Percentiles rank a stretch among this genome's conserved stretches.
These are phyloP conservation scores for Falco cherrug DNA, from an alignment of 2,797 vertebrate genomes.

Conservation along the genomic window DNA sequence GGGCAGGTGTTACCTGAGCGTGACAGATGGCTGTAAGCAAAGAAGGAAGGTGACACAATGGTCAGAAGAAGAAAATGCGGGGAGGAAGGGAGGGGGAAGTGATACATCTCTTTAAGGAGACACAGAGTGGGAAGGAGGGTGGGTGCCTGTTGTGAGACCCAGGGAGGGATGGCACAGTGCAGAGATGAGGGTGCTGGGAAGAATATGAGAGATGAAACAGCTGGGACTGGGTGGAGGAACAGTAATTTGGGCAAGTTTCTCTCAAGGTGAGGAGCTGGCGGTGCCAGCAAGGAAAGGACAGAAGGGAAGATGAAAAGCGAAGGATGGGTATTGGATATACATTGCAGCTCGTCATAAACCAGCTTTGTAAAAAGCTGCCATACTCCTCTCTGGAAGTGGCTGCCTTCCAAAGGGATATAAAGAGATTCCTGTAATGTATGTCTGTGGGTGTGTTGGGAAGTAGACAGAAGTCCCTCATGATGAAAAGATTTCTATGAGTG, in stretches of 20 bases:
- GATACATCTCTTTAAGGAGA: background rate
- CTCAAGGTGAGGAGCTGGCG: background rate
- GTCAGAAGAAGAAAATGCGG: background rate
- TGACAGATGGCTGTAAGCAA: constrained; percentile 7
- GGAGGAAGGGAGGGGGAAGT: background rate
- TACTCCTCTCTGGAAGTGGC: background rate
- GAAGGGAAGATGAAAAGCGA: background rate
- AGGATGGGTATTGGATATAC: background rate
- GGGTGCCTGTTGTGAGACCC: background rate
- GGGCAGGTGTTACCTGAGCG: background rate
- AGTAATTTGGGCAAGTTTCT: background rate
- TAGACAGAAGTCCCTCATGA: background rate
- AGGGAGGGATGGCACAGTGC: background rate
- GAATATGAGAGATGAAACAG: background rate
- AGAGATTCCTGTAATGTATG: background rate
- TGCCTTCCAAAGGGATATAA: background rate
- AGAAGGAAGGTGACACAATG: background rate
- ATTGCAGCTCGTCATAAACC: background rate
- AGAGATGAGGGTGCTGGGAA: background rate
- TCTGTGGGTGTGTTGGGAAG: background rate
- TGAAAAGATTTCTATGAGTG: background rate
- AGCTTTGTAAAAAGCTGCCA: background rate
- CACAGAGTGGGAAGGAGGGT: background rate
- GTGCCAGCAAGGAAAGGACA: background rate
- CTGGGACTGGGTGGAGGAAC: background rate